Percentiles rank a stretch among this genome's conserved stretches.
These are phyloP conservation scores for Uropsilus gracilis DNA, from an alignment of 2,113 vertebrate genomes.

Conservation along the genomic window DNA sequence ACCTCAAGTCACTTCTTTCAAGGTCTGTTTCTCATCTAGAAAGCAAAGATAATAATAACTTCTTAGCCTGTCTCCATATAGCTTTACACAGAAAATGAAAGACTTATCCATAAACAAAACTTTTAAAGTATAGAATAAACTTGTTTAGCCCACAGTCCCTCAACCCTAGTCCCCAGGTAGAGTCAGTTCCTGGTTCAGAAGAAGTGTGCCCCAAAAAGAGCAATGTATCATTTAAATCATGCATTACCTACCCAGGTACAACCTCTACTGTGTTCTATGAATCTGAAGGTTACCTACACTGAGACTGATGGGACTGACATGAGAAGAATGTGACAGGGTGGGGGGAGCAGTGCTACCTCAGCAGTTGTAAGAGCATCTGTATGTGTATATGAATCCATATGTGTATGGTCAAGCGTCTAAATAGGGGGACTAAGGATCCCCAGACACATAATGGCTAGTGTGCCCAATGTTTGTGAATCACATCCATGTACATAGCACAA, in stretches of 20 bases:
- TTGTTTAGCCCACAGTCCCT: not conserved
- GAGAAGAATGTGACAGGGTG: conserved; percentile 26
- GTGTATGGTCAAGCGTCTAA: conserved; percentile 39
- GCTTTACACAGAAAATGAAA: conserved; percentile 36
- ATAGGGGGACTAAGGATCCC: not conserved
- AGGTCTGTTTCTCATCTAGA: conserved; percentile 23
- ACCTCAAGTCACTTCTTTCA: not conserved
- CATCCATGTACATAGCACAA: conserved; percentile 15
- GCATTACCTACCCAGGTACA: not conserved
- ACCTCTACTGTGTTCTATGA: not conserved
- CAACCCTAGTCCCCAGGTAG: not conserved
- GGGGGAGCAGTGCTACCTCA: not conserved
- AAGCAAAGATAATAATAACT: conserved; percentile 28
- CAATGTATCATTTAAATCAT: not conserved
- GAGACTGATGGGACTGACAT: conserved; percentile 39
- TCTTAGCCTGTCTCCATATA: not conserved
- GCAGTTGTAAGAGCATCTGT: not conserved
- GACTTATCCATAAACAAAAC: not conserved
- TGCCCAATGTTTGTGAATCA: not conserved
- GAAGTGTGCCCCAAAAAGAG: not conserved
- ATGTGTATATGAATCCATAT: conserved; percentile 30
- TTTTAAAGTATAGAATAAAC: not conserved
- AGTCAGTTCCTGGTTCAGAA: not conserved
- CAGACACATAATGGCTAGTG: not conserved
- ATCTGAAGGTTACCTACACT: conserved; percentile 57